Percentiles rank a stretch among this genome's conserved stretches.
These are phyloP conservation scores for Calvadosia cruxmelitensis DNA, from an alignment of 30 jellyfish, hydroid and myxozoan species.

Conservation along the genomic window DNA sequence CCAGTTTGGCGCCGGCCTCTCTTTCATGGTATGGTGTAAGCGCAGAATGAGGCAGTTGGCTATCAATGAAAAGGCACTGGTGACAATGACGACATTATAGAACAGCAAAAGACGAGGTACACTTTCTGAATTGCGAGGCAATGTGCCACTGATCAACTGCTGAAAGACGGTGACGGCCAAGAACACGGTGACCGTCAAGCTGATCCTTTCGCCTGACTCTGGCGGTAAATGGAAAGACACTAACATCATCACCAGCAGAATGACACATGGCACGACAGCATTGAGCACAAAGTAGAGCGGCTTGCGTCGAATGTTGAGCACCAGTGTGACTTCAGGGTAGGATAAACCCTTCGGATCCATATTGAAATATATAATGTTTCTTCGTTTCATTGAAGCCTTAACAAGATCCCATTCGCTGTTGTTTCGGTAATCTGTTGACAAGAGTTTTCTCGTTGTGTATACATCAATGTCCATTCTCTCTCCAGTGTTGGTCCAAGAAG, in stretches of 20 bases:
- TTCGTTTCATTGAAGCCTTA: conserved; percentile 16
- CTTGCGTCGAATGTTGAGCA: conserved; percentile 37
- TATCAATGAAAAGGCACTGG: conserved; percentile 58
- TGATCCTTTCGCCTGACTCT: conserved; percentile 82
- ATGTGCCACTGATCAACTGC: conserved; percentile 61
- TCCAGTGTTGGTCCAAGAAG: conserved; percentile 76
- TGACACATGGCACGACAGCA: conserved; percentile 73
- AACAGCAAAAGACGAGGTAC: conserved; percentile 60
- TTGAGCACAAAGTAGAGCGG: conserved; percentile 66
- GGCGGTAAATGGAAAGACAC: conserved; percentile 89
- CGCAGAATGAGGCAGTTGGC: conserved; percentile 67
- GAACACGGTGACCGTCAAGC: conserved; percentile 61
- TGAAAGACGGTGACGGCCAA: conserved; percentile 88
- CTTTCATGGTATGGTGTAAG: conserved; percentile 55
- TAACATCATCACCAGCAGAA: conserved; percentile 38
- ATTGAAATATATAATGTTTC: conserved; percentile 29
- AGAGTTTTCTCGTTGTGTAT: conserved; percentile 20
- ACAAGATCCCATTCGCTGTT: conserved; percentile 77
- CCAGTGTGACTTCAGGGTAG: conserved; percentile 57
- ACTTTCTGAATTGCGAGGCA: conserved; percentile 87
- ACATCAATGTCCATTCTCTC: conserved; percentile 32
- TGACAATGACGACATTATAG: conserved; percentile 71
- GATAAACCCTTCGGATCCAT: too few relatives aligned
- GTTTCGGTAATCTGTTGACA: conserved; percentile 41
- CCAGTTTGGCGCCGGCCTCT: conserved; percentile 38